Evolutionary conservation across 2,888 invertebrate genomes (phyloP).

Genomic region (Drosophila ustulata): DNA sequence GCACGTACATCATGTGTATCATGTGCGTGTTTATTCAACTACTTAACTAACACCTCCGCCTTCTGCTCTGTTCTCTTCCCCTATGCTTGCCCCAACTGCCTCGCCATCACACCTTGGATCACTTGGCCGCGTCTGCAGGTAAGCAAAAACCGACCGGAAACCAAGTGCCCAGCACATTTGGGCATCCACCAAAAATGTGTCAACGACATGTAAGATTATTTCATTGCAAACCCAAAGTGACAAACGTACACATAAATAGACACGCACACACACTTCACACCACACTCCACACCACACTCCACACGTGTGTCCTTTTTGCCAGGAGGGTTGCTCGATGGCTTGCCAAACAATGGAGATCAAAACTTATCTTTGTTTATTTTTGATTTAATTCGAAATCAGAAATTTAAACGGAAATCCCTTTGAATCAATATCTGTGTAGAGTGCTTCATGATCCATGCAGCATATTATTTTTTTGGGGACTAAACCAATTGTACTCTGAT

Average conservation of each 20-base stretch:
- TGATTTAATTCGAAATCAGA: constrained; percentile 3
- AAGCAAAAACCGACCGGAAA: constrained; percentile 74
- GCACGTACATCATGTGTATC: constrained; percentile 4
- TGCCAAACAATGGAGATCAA: background rate
- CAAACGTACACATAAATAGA: constrained; percentile 19
- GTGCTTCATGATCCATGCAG: constrained; percentile 6
- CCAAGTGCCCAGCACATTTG: constrained; percentile 62
- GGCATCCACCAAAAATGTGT: constrained; percentile 72
- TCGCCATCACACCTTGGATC: constrained; percentile 22
- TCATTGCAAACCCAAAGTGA: constrained; percentile 48
- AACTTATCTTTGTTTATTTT: background rate
- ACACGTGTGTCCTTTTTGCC: background rate
- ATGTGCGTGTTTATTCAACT: constrained; percentile 10
- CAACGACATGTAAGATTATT: constrained; percentile 83
- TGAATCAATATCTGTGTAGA: constrained; percentile 14
- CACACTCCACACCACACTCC: no score
- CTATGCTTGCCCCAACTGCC: constrained; percentile 26
- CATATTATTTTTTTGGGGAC: background rate
- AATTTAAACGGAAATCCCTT: background rate
- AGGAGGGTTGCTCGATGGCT: constrained; percentile 1
- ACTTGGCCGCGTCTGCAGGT: constrained; percentile 60
- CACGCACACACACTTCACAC: background rate
- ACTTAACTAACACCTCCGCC: constrained; percentile 54
- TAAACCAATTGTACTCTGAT: background rate
- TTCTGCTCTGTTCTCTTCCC: constrained; percentile 57